Base-by-base conservation (phyloP, 2,113 vertebrate species). In the Oxygymnocypris stewartii region DNA sequence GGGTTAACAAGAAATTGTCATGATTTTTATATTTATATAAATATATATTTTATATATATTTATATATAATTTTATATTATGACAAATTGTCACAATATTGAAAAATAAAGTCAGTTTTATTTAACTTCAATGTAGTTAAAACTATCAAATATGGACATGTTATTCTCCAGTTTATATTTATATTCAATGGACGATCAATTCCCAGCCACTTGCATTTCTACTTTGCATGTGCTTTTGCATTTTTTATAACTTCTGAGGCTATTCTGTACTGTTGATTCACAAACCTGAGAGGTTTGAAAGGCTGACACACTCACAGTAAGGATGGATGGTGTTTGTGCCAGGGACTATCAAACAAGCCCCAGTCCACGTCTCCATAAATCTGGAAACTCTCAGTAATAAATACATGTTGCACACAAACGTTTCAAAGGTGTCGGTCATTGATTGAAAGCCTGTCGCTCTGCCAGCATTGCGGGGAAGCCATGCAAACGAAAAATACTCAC, bases 301-400 rank as follows among this genome's bases (percentile, higher is more conserved):
- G 13, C 4, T 54, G 47, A 54, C 16, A 28, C n/a, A 31, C 76
- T 54, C 76, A 78, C 28, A 11, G 49, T 54, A 54, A 78, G 28
- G 28, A 78, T 78, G 76, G 47, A 78, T 51, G 47, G 47, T 78
- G 76, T 78, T 78, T 78, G 49, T 78, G 28, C 54, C 76, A 31
- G 76, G 76, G 76, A 78, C 76, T 54, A 78, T 54, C 49, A 54
- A 35, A 78, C 28, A 4, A 78, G 28, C 28, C 49, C 14, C 76
- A 1, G 76, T 78, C 28, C 44, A 51, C 14, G 4, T 78, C 49
- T 78, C 28, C 28, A 78, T 78, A 78, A 78, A 78, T 78, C 76
- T 54, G 18, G 44, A 78, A 78, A 54, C 76, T 54, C 76, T 78
- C 49, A 9, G 25, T 54, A 31, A 54, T 78, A 54, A 78, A 78